Base-by-base conservation (phyloP, 2,888 invertebrate species). In the Acleris cristana region DNA sequence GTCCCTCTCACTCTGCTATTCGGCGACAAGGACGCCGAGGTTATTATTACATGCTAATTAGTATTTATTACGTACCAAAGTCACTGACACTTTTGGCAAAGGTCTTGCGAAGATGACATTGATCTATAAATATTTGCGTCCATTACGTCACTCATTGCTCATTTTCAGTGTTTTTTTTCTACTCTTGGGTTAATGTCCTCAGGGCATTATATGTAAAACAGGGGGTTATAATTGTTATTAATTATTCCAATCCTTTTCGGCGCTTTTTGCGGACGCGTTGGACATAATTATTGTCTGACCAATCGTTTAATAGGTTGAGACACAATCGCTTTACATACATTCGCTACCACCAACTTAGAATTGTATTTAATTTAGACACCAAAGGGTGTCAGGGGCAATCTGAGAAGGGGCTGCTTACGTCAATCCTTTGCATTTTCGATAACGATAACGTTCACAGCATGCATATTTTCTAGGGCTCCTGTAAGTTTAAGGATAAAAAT, bases 41-140 rank as follows among this genome's bases (percentile, higher is more conserved):
- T 26, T 26, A 30, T 57, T 55, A 64, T 61, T 34, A 56, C 26
- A 51, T 49, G 16, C 12, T 16, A 16, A 21, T 64, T 69, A 66
- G 73, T 70, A 74, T 69, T 71, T 65, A 69, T 57, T 34, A 69
- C 70, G 72, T 70, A 74, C 69, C 70, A 71, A 74, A 78, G 85
- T 85, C 87, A 83, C 75, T 85, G 85, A 85, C 87, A 79, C 80
- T 83, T 78, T 80, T 85, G 83, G 84, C 85, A 84, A 80, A 81
- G 78, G 78, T 74, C 75, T 72, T 70, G 72, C 77, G 77, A 79
- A 81, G 81, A 63, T 86, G 85, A 87, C 87, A 87, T 86, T 88
- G 87, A 56, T 79, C 80, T 84, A 85, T 79, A 83, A 83, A 86
- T 84, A 83, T 71, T 34, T 51, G 44, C 21, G 45, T 23, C 56